Evolutionary conservation across 1,140 invertebrate genomes (phyloP).

Genomic region (Pemphigus obesinymphae): DNA sequence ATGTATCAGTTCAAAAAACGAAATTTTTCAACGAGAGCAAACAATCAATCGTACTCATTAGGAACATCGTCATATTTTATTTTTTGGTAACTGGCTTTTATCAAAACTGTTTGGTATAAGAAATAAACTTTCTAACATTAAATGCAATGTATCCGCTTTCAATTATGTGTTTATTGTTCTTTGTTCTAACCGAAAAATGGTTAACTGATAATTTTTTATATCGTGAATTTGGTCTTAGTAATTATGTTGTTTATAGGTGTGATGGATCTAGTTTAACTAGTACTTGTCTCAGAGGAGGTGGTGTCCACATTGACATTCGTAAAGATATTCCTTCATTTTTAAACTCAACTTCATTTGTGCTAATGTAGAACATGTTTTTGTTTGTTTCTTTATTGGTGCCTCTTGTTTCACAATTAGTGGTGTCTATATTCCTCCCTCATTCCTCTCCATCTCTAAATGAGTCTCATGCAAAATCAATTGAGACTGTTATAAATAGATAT

Average conservation of each 20-base stretch:
- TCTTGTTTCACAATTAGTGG: too few species aligned
- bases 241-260: background rate
- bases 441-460: too few species aligned
- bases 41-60: too few species aligned
- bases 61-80: background rate
- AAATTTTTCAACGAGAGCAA: too few species aligned
- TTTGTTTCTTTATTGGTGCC: too few species aligned
- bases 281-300: background rate
- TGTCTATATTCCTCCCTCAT: too few species aligned
- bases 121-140: background rate
- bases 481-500: too few species aligned
- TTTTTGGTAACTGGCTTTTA: too few species aligned
- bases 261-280: background rate
- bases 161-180: background rate
- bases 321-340: background rate
- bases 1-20: background rate
- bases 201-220: background rate
- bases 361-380: background rate
- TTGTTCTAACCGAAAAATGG: slow-evolving; percentile 11
- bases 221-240: background rate
- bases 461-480: too few species aligned
- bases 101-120: too few species aligned
- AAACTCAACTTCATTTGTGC: background rate
- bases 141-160: background rate
- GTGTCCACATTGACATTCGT: background rate